Conservation (phyloP, 2,797 vertebrate species). For the Aeoliscus strigatus region DNA sequence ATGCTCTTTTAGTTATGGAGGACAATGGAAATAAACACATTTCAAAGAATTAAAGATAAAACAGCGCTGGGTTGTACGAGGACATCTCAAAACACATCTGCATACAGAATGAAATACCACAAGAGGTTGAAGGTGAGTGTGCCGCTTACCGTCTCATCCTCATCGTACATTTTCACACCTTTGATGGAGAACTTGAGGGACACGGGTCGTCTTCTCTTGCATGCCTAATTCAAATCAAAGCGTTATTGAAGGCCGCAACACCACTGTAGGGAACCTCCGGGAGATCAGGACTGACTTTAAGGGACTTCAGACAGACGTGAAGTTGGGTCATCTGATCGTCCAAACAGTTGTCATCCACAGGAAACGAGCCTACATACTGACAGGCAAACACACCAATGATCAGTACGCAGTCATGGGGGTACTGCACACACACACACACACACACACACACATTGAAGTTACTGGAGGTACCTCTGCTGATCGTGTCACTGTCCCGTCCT, state of each 20-base stretch:
- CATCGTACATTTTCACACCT: constrained; percentile 88
- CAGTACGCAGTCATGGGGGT: too few relatives aligned
- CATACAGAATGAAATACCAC: too few relatives aligned
- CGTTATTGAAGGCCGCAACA: accelerated
- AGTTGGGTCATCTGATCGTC: constrained; percentile 79
- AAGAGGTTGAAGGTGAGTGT: too few relatives aligned
- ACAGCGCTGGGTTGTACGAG: too few relatives aligned
- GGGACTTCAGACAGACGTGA: constrained; percentile 77
- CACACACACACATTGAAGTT: too few relatives aligned
- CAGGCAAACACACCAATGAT: too few relatives aligned
- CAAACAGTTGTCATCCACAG: constrained; percentile 81
- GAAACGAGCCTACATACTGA: constrained; percentile 95
- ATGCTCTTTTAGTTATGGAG: too few relatives aligned
- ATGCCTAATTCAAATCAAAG: constrained; percentile 65
- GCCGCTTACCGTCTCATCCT: constrained; percentile 83
- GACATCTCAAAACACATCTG: too few relatives aligned
- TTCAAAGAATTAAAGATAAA: too few relatives aligned
- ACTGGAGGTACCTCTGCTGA: constrained; percentile 83
- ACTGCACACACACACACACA: too few relatives aligned
- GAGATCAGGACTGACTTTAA: constrained; percentile 73
- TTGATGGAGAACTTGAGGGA: constrained; percentile 87
- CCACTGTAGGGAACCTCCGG: background rate
- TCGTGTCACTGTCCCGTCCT: constrained; percentile 61
- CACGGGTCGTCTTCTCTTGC: constrained; percentile 73
- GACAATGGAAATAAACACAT: too few relatives aligned